Evolutionary conservation across 35 echinoderm and acorn worm species (phyloP).

Genomic region (Holothuria glaberrima): DNA sequence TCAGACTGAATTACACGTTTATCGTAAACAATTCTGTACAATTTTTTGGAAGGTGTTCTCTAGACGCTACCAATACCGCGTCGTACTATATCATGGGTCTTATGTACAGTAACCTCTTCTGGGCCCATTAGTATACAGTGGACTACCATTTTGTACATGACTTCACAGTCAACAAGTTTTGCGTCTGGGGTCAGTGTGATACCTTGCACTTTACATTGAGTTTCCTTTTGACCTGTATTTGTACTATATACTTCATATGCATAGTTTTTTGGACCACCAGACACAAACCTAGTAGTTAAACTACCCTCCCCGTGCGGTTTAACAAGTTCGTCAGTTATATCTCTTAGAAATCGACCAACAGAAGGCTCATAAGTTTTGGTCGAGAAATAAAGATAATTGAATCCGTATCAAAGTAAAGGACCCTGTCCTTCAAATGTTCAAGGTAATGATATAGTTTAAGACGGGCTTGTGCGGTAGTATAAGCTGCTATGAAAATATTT

Average conservation of each 20-base stretch:
- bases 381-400: conserved; percentile 4
- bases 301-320: conserved; percentile 9
- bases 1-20: conserved; percentile 7
- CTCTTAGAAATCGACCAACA: conserved; percentile 17
- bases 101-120: not conserved
- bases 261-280: conserved; percentile 63
- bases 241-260: conserved; percentile 36
- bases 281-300: conserved; percentile 59
- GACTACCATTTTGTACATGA: not conserved
- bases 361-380: not conserved
- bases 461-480: conserved; percentile 50
- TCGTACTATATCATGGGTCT: not conserved
- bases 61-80: not conserved
- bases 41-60: not conserved
- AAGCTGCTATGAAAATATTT: too few species aligned
- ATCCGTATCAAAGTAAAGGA: conserved; percentile 52
- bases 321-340: conserved; percentile 53
- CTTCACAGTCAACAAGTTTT: not conserved
- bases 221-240: not conserved
- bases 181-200: conserved; percentile 25
- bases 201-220: conserved; percentile 54
- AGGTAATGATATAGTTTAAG: conserved; percentile 55
- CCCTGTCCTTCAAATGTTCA: conserved; percentile 15
- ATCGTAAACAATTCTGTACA: conserved; percentile 8
- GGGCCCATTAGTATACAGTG: not conserved